Base-by-base conservation (phyloP, 2,888 invertebrate species). In the Asteroscopus sphinx region DNA sequence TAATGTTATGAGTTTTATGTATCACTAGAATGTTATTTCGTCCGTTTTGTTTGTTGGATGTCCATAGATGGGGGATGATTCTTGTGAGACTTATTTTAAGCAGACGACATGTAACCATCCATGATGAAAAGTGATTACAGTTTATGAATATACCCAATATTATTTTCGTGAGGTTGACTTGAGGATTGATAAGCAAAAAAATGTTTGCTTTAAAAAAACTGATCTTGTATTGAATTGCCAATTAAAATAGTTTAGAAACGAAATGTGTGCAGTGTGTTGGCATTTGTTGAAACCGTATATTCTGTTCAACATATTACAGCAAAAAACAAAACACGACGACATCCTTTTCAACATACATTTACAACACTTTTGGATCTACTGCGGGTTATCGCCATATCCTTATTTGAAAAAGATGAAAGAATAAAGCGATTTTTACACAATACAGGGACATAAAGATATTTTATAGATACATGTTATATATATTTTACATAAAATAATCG, bases 261-360 rank as follows among this genome's bases (percentile, higher is more conserved):
- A 74, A 83, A 92, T 92, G 92, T 92, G 89, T 93, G 93, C 93
- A 92, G 92, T 91, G 93, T 93, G 93, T 93, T 93, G 93, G 93
- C 93, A 89, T 87, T 73, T 68, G 57, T 76, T 68, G 55, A 61
- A 68, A 79, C 81, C 70, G 76, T 80, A 75, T 68, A 65, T 68
- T 62, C 21, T 63, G 69, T 77, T 75, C 71, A 81, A 81, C 77
- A 75, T 73, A 68, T 45, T 44, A 62, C 49, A 67, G 68, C 72
- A 61, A 64, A 73, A 64, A 62, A 60, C 65, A 67, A 68, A 68
- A 73, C 36, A 62, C 9, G 66, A 78, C 79, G 85, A 88, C 88
- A 90, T 87, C 85, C 80, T 80, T 76, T 44, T n/a, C 37, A 42
- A 51, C 54, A 79, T 80, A 88, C 85, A 87, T 80, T 86, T 85